phyloP scores from a whole-genome alignment of 2,797 vertebrate genomes.

The Neopelma chrysocephalum region DNA sequence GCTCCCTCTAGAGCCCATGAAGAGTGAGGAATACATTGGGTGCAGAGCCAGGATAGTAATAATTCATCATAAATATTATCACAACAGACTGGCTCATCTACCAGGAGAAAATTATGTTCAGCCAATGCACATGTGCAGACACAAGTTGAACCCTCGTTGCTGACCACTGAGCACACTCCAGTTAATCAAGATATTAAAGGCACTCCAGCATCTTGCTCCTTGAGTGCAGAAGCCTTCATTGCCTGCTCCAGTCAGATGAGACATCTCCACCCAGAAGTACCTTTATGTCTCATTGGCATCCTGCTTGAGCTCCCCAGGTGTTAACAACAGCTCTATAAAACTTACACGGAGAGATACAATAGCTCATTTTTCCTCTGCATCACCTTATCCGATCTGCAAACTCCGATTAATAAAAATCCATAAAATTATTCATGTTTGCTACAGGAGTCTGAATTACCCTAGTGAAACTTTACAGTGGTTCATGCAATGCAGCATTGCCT shows the following conservation, averaged over 20 bases:
- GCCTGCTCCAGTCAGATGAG: background rate
- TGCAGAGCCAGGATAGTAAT: background rate
- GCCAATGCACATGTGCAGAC: background rate
- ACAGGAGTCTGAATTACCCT: background rate
- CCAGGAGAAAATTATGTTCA: background rate
- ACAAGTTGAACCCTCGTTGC: background rate
- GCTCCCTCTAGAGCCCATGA: background rate
- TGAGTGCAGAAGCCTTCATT: background rate
- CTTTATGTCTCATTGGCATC: background rate
- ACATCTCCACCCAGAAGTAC: background rate
- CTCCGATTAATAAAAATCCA: background rate
- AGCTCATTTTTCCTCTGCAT: background rate
- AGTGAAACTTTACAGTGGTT: background rate
- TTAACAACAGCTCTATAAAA: background rate
- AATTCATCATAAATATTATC: background rate
- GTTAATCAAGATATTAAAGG: background rate
- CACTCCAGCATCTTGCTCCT: background rate
- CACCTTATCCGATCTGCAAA: background rate
- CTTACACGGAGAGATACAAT: fast-evolving
- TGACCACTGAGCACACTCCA: background rate
- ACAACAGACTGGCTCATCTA: background rate
- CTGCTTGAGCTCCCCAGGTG: background rate
- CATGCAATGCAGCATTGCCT: background rate
- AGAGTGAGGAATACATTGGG: background rate
- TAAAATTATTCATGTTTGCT: background rate